Percentiles rank a stretch among this genome's conserved stretches.
These are phyloP conservation scores for Cremastobaeus sp. DNA, from an alignment of 2,888 invertebrate genomes.

Conservation along the genomic window DNA sequence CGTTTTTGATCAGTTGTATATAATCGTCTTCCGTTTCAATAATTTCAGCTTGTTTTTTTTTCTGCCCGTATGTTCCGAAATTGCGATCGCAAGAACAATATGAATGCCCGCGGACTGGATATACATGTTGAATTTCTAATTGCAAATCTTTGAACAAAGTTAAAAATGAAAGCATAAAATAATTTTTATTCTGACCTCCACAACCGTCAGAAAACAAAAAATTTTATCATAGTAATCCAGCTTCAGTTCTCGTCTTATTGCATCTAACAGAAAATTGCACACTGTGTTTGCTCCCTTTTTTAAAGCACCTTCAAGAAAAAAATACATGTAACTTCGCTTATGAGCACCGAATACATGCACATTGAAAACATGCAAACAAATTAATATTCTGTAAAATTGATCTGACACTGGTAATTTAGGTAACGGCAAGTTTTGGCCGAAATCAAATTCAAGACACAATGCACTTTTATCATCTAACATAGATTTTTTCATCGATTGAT, in stretches of 20 bases:
- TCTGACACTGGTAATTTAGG: constrained; percentile 59
- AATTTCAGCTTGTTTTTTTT: constrained; percentile 35
- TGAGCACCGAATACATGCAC: constrained; percentile 29
- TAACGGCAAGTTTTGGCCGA: constrained; percentile 55
- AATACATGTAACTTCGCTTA: constrained; percentile 57
- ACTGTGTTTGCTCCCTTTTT: constrained; percentile 61
- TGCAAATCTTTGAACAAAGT: constrained; percentile 26
- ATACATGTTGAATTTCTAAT: constrained; percentile 50
- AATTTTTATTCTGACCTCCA: constrained; percentile 44
- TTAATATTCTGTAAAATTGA: constrained; percentile 57
- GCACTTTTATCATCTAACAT: constrained; percentile 34
- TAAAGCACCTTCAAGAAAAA: constrained; percentile 48
- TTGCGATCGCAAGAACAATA: constrained; percentile 58
- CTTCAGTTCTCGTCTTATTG: constrained; percentile 34
- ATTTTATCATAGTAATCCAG: constrained; percentile 42
- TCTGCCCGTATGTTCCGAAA: constrained; percentile 51
- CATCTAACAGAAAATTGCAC: constrained; percentile 47
- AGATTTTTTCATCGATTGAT: constrained; percentile 27
- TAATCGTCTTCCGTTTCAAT: constrained; percentile 51
- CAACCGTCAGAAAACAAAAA: constrained; percentile 56
- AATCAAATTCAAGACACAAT: constrained; percentile 54
- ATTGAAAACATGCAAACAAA: constrained; percentile 59
- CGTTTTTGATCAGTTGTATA: constrained; percentile 25
- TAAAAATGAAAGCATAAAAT: constrained; percentile 29
- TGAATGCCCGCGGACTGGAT: constrained; percentile 58